Conservation (phyloP, 2,797 vertebrate genomes). For the Enteromius viviparus region DNA sequence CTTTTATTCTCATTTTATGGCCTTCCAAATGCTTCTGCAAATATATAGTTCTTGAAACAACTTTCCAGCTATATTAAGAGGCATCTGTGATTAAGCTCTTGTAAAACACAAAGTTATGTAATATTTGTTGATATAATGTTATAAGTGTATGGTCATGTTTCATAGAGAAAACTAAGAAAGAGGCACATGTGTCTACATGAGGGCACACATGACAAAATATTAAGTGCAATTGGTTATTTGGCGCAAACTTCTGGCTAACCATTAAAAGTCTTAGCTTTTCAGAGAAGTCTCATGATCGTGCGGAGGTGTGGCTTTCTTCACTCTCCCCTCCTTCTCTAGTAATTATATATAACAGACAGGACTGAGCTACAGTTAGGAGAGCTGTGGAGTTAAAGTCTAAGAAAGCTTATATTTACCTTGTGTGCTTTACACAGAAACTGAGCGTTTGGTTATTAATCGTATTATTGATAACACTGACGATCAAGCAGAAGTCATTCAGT, state of each 20-base stretch:
- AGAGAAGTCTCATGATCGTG: conserved; percentile 70
- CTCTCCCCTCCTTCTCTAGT: conserved; percentile 54
- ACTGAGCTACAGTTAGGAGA: conserved; percentile 25
- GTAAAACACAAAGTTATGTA: conserved; percentile 10
- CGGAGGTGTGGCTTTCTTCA: conserved; percentile 63
- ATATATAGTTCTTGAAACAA: not conserved
- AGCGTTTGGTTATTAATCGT: not conserved
- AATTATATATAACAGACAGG: conserved; percentile 39
- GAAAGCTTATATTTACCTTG: conserved; percentile 16
- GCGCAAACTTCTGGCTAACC: conserved; percentile 68
- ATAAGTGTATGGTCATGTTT: not conserved
- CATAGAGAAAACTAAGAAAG: not conserved
- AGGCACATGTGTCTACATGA: not conserved
- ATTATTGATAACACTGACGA: not conserved
- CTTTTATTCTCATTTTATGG: not conserved
- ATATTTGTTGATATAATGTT: conserved; percentile 4
- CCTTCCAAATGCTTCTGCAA: not conserved
- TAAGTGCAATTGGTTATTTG: conserved; percentile 62
- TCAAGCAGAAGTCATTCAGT: not conserved
- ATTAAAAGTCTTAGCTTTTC: conserved; percentile 62
- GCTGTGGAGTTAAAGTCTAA: not conserved
- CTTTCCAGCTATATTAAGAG: not conserved
- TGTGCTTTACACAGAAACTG: not conserved
- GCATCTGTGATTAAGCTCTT: conserved; percentile 5
- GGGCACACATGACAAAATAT: not conserved